Percentiles rank a stretch among this genome's conserved stretches.
These are phyloP conservation scores for Archivesica marissinica DNA, from an alignment of 1,140 invertebrate species.

Conservation along the genomic window DNA sequence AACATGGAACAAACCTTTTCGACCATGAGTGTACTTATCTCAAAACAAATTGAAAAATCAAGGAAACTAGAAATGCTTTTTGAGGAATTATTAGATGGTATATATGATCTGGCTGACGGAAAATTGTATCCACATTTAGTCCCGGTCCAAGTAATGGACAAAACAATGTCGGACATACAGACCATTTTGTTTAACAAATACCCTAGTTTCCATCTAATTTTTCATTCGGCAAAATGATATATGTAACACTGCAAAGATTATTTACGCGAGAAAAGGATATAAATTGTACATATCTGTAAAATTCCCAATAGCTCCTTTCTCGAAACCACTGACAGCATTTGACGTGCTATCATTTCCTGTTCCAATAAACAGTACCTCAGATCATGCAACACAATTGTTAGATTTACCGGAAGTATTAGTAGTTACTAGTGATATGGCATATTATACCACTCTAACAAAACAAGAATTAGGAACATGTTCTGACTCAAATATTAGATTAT, in stretches of 20 bases:
- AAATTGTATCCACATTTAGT: conserved; percentile 38
- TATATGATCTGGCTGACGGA: conserved; percentile 26
- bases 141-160: not conserved
- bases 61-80: conserved; percentile 26
- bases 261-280: conserved; percentile 31
- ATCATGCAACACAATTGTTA: conserved; percentile 45
- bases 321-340: not conserved
- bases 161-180: conserved; percentile 4
- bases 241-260: not conserved
- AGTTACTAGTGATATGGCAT: not conserved
- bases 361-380: conserved; percentile 20
- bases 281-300: conserved; percentile 8
- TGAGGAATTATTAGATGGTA: conserved; percentile 19
- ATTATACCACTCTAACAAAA: not conserved
- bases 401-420: conserved; percentile 14
- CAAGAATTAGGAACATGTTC: not conserved
- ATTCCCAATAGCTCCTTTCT: conserved; percentile 14
- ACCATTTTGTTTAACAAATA: not conserved
- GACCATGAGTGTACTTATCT: not conserved
- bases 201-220: not conserved
- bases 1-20: conserved; percentile 3
- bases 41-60: conserved; percentile 48
- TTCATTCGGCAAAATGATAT: not conserved
- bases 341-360: conserved; percentile 18
- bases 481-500: not conserved